A percentile compares a stretch with the other conserved stretches of the same genome.
Evolutionary conservation across 2,888 invertebrate genomes (phyloP).

Genomic region (Atethmia centrago): DNA sequence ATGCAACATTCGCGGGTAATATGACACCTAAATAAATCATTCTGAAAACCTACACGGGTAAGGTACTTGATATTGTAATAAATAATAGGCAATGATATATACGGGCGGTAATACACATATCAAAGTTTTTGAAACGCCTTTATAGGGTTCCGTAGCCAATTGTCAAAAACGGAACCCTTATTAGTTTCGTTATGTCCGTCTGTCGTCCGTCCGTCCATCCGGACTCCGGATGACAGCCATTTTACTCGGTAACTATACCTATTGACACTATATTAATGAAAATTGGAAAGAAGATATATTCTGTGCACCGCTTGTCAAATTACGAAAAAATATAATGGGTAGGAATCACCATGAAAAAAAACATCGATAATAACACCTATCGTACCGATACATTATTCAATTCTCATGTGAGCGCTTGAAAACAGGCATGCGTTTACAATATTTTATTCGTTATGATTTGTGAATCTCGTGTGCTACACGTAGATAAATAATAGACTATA

Average conservation of each 20-base stretch:
- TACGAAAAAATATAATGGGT: no score
- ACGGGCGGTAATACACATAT: not conserved
- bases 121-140: not conserved
- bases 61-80: slow-evolving; percentile 1
- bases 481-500: not conserved
- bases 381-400: not conserved
- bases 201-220: no score
- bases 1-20: slow-evolving; percentile 18
- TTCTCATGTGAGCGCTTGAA: not conserved
- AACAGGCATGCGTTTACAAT: not conserved
- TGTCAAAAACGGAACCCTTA: no score
- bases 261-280: no score
- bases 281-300: no score
- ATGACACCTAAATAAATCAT: slow-evolving; percentile 28
- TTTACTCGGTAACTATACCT: no score
- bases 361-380: not conserved
- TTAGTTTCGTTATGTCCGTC: no score
- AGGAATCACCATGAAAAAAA: not conserved
- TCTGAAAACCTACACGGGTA: not conserved
- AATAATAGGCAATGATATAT: slow-evolving; percentile 20
- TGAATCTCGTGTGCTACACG: not conserved
- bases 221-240: no score
- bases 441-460: not conserved
- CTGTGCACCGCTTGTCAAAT: no score
- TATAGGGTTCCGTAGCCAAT: no score